Conservation (phyloP, 2,888 invertebrate species). For the Aspidiotus rigidus region DNA sequence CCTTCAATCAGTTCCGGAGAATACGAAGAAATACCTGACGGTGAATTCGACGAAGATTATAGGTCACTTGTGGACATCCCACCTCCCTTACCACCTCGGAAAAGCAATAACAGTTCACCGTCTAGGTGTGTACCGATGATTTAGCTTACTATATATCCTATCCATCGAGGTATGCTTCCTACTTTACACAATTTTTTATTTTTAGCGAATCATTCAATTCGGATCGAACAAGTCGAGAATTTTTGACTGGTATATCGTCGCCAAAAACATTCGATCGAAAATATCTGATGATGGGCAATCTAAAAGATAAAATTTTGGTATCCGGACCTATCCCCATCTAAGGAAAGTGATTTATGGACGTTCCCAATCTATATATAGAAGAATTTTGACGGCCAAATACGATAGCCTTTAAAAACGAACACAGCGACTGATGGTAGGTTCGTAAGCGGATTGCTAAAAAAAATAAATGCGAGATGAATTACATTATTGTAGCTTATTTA, state of each 20-base stretch:
- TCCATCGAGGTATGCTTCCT: not conserved
- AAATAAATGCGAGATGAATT: no score
- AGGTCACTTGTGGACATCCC: conserved; percentile 26
- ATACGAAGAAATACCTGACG: conserved; percentile 29
- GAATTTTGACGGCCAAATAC: no score
- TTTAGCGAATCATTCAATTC: not conserved
- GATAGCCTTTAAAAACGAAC: no score
- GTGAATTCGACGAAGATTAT: conserved; percentile 20
- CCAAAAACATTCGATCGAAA: conserved; percentile 36
- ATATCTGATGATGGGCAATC: conserved; percentile 39
- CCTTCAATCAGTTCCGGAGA: conserved; percentile 22
- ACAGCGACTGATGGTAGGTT: no score
- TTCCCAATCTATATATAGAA: no score
- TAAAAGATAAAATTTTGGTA: conserved; percentile 36
- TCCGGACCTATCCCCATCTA: conserved; percentile 37
- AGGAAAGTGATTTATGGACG: not conserved
- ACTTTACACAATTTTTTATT: not conserved
- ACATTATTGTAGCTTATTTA: no score
- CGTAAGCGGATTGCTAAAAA: no score
- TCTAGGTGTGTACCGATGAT: not conserved
- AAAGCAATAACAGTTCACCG: conserved; percentile 10
- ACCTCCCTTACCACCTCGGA: conserved; percentile 36
- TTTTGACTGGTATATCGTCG: conserved; percentile 25
- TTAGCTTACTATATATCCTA: not conserved
- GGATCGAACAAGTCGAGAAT: conserved; percentile 13